Evolutionary conservation across 1,140 invertebrate genomes (phyloP).

Genomic region (Teleopsis dalmanni): DNA sequence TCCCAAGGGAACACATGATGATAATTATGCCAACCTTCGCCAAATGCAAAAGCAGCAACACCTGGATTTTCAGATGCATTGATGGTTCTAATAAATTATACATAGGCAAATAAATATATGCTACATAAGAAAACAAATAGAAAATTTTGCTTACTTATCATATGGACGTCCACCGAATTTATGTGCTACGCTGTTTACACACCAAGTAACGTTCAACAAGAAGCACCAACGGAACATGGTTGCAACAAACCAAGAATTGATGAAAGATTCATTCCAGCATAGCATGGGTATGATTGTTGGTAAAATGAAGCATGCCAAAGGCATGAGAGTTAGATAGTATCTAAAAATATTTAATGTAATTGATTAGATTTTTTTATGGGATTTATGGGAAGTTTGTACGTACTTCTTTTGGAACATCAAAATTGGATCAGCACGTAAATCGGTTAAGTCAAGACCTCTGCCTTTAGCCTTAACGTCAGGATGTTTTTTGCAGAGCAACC

Average conservation of each 20-base stretch:
- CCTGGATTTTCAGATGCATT: slow-evolving; percentile 62
- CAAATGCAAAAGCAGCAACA: slow-evolving; percentile 60
- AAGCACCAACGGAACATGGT: slow-evolving; percentile 74
- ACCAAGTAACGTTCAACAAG: slow-evolving; percentile 84
- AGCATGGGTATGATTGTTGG: slow-evolving; percentile 75
- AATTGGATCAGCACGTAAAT: slow-evolving; percentile 79
- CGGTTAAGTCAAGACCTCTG: slow-evolving; percentile 72
- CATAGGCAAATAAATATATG: background rate
- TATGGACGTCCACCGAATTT: slow-evolving; percentile 83
- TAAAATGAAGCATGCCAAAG: slow-evolving; percentile 71
- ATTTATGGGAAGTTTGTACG: slow-evolving; percentile 26
- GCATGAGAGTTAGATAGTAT: slow-evolving; percentile 71
- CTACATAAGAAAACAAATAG: background rate
- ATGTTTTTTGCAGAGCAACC: slow-evolving; percentile 85
- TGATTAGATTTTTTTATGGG: background rate
- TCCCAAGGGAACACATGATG: slow-evolving; percentile 91
- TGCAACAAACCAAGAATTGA: slow-evolving; percentile 70
- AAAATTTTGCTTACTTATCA: slow-evolving; percentile 63
- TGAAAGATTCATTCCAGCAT: slow-evolving; percentile 71
- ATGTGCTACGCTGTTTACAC: slow-evolving; percentile 89
- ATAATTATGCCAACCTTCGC: slow-evolving; percentile 89
- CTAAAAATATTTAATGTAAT: slow-evolving; percentile 45
- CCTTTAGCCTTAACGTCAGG: slow-evolving; percentile 81
- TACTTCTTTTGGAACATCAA: slow-evolving; percentile 78
- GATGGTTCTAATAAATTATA: slow-evolving; percentile 50